Percentiles rank a stretch among this genome's conserved stretches.
These are phyloP conservation scores for Lepidurus couesii DNA, from an alignment of 1,140 invertebrate species.

Conservation along the genomic window DNA sequence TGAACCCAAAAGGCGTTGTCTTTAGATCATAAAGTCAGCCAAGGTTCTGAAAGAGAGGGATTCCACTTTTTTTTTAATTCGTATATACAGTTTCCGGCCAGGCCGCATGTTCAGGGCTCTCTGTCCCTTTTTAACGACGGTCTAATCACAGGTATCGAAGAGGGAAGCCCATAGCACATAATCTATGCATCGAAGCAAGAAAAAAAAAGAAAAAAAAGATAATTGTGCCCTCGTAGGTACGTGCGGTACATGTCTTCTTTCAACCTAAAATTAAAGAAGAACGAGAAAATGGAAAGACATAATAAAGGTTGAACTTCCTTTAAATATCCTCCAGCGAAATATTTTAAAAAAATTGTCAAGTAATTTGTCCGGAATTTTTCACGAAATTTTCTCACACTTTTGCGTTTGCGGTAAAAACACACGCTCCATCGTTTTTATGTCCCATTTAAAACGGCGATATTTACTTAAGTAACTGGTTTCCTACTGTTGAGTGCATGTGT, in stretches of 20 bases:
- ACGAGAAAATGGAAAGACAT: no score
- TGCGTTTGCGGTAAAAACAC: no score
- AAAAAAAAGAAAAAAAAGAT: neutral
- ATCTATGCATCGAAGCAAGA: neutral
- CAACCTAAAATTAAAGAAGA: neutral
- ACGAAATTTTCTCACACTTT: no score
- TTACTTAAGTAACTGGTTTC: neutral
- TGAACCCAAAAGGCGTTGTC: slow-evolving; percentile 11
- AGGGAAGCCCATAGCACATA: neutral
- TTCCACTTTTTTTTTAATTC: no score
- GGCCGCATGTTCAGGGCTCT: neutral
- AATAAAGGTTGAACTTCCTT: no score
- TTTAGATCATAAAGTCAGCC: neutral
- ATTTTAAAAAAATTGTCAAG: no score
- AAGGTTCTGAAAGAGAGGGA: neutral
- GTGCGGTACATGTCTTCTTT: neutral
- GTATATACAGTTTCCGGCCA: neutral
- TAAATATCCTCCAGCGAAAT: no score
- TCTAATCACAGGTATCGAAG: neutral
- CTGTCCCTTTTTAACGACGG: slow-evolving; percentile 4
- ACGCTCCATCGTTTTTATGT: neutral
- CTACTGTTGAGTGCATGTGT: no score
- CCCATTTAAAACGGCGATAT: neutral
- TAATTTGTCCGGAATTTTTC: no score
- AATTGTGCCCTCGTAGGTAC: neutral